phyloP scores from a whole-genome alignment of 1,140 invertebrate species.

The Dolichoris vasculosae region DNA sequence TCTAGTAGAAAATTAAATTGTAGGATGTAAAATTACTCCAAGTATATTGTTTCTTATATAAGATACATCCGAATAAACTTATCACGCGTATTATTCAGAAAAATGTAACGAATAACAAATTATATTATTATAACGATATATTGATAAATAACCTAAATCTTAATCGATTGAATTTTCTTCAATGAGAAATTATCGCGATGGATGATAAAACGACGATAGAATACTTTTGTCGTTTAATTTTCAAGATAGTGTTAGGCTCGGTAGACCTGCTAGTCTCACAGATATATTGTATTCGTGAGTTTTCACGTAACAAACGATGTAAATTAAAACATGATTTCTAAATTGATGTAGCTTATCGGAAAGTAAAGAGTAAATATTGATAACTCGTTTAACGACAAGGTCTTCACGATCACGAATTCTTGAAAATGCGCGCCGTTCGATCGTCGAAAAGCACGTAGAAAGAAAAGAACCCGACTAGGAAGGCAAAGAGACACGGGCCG shows the following conservation, averaged over 20 bases:
- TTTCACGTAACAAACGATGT: background rate
- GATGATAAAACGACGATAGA: background rate
- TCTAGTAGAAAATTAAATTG: no score
- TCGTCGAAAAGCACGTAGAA: background rate
- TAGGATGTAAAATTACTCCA: no score
- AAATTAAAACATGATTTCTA: background rate
- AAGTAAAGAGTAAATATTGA: background rate
- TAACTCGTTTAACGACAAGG: background rate
- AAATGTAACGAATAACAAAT: no score
- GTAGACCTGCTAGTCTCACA: background rate
- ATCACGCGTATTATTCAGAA: no score
- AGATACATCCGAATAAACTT: no score
- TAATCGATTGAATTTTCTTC: background rate
- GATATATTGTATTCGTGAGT: background rate
- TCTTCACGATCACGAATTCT: background rate
- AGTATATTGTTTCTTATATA: no score
- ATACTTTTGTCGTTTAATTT: background rate
- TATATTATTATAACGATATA: no score
- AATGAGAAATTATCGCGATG: background rate
- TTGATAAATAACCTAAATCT: background rate
- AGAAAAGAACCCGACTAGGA: background rate
- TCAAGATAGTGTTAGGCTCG: background rate
- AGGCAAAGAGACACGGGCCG: background rate
- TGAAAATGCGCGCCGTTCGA: background rate
- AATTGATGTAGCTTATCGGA: background rate